Base-by-base conservation (phyloP, 2,113 vertebrate genomes). In the Microtus ochrogaster region DNA sequence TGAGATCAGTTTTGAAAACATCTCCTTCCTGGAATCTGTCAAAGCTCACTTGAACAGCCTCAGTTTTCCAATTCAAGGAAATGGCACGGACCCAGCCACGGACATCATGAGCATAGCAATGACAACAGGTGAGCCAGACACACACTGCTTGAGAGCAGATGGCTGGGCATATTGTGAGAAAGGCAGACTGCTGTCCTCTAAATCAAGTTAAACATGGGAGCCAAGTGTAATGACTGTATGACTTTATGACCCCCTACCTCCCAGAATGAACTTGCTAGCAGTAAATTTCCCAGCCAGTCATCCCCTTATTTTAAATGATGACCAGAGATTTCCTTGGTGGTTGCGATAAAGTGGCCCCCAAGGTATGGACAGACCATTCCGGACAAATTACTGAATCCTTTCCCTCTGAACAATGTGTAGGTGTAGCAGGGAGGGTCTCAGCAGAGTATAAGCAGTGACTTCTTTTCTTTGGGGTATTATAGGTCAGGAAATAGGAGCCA, bases 91-190 rank as follows among this genome's bases (percentile, higher is more conserved):
- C 55, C 66, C 2, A 83, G 73, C 94, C 26, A 39, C 73, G 0
- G 93, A 72, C 36, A 66, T 99, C 97, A 97, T 98, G 95, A 95
- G 94, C 61, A 90, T 98, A 24, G 92, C n/a, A 2, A 7, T 98
- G 93, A 98, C 98, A 84, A 98, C 98, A 97, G 98, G 98, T 99
- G 92, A 76, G 98, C 97, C 63, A 33, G 47, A 91, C 6, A 30
- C 3, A 1, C 61, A 0, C 26, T n/a, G 22, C 39, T 94, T 81
- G 30, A n/a, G 22, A 21, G 39, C 58, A 9, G 26, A n/a, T 30
- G 74, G 0, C 21, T 4, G 39, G 74, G 12, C 0, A 14, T 5
- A 52, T 72, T 7, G 9, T 36, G 61, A 89, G 24, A 49, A 89
- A n/a, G 3, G 61, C 13, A 14, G 3, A n/a, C 16, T 58, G 63